A percentile compares a stretch with the other conserved stretches of the same genome.
Conservation (phyloP, 1,140 invertebrate genomes). For the Leptinotarsa lineolata region DNA sequence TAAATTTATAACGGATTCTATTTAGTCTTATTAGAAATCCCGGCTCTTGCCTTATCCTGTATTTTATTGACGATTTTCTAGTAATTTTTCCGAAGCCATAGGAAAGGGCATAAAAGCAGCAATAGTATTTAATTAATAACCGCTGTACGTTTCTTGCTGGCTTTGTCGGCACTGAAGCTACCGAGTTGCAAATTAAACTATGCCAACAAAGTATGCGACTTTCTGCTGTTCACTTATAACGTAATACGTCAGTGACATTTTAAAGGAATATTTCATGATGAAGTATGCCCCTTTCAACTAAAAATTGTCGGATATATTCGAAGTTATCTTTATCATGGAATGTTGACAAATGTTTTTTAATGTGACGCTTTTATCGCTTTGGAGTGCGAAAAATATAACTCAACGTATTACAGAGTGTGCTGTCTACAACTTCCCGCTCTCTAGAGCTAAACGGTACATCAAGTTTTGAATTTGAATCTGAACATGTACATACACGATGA, state of each 20-base stretch:
- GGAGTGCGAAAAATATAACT: constrained; percentile 18
- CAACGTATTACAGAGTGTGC: constrained; percentile 1
- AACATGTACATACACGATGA: no score
- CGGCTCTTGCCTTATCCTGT: neutral
- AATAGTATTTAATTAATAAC: constrained; percentile 45
- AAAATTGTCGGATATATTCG: constrained; percentile 48
- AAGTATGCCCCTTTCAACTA: constrained; percentile 45
- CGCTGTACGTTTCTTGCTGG: constrained; percentile 39
- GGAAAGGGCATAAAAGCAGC: constrained; percentile 23
- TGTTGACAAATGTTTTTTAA: constrained; percentile 46
- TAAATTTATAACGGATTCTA: no score
- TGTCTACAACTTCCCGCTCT: no score
- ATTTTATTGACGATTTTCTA: constrained; percentile 7
- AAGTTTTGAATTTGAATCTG: no score
- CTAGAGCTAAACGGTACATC: no score
- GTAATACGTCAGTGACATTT: constrained; percentile 55
- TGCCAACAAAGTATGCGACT: constrained; percentile 52
- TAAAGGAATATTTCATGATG: constrained; percentile 44
- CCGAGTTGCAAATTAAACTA: constrained; percentile 52
- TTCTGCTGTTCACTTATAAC: constrained; percentile 46
- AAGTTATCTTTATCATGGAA: constrained; percentile 47
- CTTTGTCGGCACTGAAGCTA: constrained; percentile 50
- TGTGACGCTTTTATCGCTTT: constrained; percentile 44
- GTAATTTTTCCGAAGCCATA: constrained; percentile 21
- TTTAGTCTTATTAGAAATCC: neutral